Percentiles rank a stretch among this genome's conserved stretches.
phyloP scores from a whole-genome alignment of 2,888 invertebrate species.

The Luffia ferchaultella region DNA sequence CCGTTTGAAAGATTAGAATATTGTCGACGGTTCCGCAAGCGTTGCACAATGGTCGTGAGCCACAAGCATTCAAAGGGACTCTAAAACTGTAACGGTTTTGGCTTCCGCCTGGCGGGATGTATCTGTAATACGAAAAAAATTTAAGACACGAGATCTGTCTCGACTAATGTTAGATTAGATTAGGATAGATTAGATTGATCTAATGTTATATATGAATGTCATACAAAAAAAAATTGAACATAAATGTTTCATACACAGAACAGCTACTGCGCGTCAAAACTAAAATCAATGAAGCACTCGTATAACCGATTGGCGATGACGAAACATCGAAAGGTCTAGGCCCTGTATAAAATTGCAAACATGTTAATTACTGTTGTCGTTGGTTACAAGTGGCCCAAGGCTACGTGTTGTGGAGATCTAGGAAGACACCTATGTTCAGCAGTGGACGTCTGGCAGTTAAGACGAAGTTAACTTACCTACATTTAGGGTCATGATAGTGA shows the following conservation, averaged over 20 bases:
- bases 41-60: constrained; percentile 68
- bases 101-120: constrained; percentile 67
- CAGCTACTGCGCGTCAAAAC: not conserved
- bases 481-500: constrained; percentile 69
- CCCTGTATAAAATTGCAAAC: too few species aligned
- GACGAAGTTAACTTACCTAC: constrained; percentile 67
- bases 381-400: too few species aligned
- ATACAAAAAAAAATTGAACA: not conserved
- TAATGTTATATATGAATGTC: not conserved
- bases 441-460: too few species aligned
- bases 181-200: constrained; percentile 2
- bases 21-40: constrained; percentile 71
- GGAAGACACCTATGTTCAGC: too few species aligned
- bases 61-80: constrained; percentile 72
- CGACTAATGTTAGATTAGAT: constrained; percentile 1
- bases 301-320: too few species aligned
- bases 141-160: too few species aligned
- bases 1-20: constrained; percentile 72
- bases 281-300: not conserved
- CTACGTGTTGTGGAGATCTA: too few species aligned
- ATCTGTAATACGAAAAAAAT: constrained; percentile 48
- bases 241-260: not conserved
- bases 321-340: too few species aligned
- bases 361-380: too few species aligned
- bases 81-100: constrained; percentile 66